Percentiles rank a stretch among this genome's conserved stretches.
Evolutionary conservation across 2,797 vertebrate species (phyloP).

Genomic region (Molossus alvarezi): DNA sequence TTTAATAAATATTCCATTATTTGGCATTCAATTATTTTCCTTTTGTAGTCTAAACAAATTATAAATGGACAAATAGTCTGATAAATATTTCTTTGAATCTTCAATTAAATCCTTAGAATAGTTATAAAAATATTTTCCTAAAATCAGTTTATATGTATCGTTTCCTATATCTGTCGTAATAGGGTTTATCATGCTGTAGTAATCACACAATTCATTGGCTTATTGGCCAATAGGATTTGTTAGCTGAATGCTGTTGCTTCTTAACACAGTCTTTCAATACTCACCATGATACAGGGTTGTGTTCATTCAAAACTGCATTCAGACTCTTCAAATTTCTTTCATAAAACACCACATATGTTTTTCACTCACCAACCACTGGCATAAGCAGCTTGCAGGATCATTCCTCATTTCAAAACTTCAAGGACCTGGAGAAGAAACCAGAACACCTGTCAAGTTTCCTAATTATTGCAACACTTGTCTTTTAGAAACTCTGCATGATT

Average conservation of each 20-base stretch:
- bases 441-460: not conserved
- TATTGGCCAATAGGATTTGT: not conserved
- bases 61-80: not conserved
- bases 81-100: constrained; percentile 31
- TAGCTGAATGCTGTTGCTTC: not conserved
- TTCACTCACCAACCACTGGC: not conserved
- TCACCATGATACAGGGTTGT: not conserved
- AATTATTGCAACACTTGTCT: not conserved
- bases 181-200: not conserved
- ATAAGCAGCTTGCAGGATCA: not conserved
- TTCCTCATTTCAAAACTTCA: not conserved
- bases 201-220: not conserved
- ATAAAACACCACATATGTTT: not conserved
- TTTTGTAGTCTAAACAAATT: constrained; percentile 40
- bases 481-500: not conserved
- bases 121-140: not conserved
- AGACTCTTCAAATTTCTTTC: not conserved
- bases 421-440: not conserved
- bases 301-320: not conserved
- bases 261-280: not conserved
- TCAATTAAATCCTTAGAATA: not conserved
- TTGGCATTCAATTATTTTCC: not conserved
- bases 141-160: not conserved
- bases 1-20: not conserved
- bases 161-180: not conserved